Percentiles rank a stretch among this genome's conserved stretches.
Conservation (phyloP, 1,140 invertebrate genomes). For the Drosophila truncata region DNA sequence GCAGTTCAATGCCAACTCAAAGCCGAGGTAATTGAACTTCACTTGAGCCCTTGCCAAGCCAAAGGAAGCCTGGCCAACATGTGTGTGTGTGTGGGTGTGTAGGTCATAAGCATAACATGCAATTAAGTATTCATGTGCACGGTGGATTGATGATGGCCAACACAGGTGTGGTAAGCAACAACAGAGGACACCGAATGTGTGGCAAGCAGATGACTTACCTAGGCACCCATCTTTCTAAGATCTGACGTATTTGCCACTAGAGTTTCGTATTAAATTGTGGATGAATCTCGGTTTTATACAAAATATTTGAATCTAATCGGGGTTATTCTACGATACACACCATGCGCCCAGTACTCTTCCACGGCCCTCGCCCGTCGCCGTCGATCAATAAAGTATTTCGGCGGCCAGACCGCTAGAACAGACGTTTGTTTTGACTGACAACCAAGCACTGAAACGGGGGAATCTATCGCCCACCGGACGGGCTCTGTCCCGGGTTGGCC, state of each 20-base stretch:
- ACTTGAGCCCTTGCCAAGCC: neutral
- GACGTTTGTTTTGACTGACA: slow-evolving; percentile 78
- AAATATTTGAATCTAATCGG: slow-evolving; percentile 3
- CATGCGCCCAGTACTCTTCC: slow-evolving; percentile 33
- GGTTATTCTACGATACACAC: slow-evolving; percentile 48
- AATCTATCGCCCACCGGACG: slow-evolving; percentile 34
- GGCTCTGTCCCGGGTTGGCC: slow-evolving; percentile 37
- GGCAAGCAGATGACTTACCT: slow-evolving; percentile 68
- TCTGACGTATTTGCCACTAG: slow-evolving; percentile 77
- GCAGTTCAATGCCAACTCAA: slow-evolving; percentile 68
- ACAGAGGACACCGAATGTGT: slow-evolving; percentile 18
- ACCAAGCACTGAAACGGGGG: slow-evolving; percentile 59
- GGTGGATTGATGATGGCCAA: slow-evolving; percentile 23
- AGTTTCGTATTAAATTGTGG: slow-evolving; percentile 12
- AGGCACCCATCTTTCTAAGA: slow-evolving; percentile 77
- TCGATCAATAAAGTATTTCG: slow-evolving; percentile 45
- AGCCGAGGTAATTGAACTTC: slow-evolving; percentile 65
- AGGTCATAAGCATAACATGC: slow-evolving; percentile 63
- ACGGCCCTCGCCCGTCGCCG: neutral
- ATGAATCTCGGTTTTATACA: slow-evolving; percentile 21
- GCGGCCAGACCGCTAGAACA: slow-evolving; percentile 18
- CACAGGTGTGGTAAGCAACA: slow-evolving; percentile 15
- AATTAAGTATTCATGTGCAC: slow-evolving; percentile 71
- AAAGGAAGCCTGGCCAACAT: slow-evolving; percentile 32
- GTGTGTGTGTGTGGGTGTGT: slow-evolving; percentile 62